Conservation (phyloP, 2,113 vertebrate species). For the Thermophis baileyi region DNA sequence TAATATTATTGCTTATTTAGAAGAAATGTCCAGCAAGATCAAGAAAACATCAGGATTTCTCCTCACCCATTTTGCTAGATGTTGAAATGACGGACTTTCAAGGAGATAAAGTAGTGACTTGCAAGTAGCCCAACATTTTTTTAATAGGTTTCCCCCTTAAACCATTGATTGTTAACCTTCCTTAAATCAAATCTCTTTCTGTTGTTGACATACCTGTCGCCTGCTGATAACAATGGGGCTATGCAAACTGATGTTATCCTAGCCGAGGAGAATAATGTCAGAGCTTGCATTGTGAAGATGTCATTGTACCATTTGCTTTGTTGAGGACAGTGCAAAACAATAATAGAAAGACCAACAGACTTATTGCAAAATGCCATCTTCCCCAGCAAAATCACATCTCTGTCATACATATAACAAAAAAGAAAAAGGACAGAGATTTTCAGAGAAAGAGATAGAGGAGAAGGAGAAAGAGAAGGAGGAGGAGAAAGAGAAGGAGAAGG, state of each 20-base stretch:
- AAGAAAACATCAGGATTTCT: neutral
- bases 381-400: neutral
- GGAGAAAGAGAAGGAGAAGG: too few species aligned
- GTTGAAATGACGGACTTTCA: neutral
- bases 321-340: neutral
- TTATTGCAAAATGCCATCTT: neutral
- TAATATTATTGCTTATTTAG: neutral
- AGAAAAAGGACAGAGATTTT: neutral
- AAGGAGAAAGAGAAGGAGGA: neutral
- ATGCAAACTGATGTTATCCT: neutral
- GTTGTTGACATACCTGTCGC: neutral
- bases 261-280: neutral
- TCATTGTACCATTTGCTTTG: neutral
- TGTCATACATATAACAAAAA: neutral
- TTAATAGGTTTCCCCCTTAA: neutral
- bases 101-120: slow-evolving; percentile 8
- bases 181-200: neutral
- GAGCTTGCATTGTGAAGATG: neutral
- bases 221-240: neutral
- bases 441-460: too few species aligned
- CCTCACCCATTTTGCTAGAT: neutral
- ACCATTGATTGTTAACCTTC: neutral
- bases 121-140: neutral
- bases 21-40: neutral
- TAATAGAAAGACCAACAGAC: neutral